Evolutionary conservation across 2,888 invertebrate species (phyloP), one percentile per base, ranked within the genome.

Genomic region (Gortyna flavago): DNA sequence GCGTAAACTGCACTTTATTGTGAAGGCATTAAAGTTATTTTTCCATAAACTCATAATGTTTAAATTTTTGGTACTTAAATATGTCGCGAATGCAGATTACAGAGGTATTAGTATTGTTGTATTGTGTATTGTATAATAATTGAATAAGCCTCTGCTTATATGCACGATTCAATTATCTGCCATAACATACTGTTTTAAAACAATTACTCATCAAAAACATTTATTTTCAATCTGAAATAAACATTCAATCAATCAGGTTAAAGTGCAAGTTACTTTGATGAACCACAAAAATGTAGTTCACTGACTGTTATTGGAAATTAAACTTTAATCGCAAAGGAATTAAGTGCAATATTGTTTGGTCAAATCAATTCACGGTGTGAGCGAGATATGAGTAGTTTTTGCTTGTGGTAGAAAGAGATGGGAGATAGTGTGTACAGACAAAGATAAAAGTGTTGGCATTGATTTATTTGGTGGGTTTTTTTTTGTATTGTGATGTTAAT

Each of bases 141-240:
- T 38, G 35, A n/a, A n/a, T n/a, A n/a, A n/a, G n/a, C n/a, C n/a
- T n/a, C n/a, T n/a, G n/a, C n/a, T n/a, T n/a, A n/a, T n/a, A 35
- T 48, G 25, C 13, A 66, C 65, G 48, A 79, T 44, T 75, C 67
- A 75, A 76, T 77, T 74, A 75, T 74, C 73, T 61, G n/a, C n/a
- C n/a, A n/a, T n/a, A 85, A 75, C 85, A 16, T 21, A 61, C 38
- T 66, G 70, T 75, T 81, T 71, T 66, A n/a, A 81, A 84, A 81
- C 86, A 80, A 87, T 87, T 82, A 87, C 75, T 82, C 77, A 88
- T 79, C 57, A 38, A 35, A 81, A 54, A 61, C n/a, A 25, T 70
- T 41, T 2, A 18, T 5, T 32, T 18, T 1, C n/a, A 38, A 7
- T 57, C 25, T 16, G 70, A 79, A 87, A 69, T 62, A 41, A 41